phyloP scores from a whole-genome alignment of 92 coral and sea anemone species.

The Phenganax stokvisi region DNA sequence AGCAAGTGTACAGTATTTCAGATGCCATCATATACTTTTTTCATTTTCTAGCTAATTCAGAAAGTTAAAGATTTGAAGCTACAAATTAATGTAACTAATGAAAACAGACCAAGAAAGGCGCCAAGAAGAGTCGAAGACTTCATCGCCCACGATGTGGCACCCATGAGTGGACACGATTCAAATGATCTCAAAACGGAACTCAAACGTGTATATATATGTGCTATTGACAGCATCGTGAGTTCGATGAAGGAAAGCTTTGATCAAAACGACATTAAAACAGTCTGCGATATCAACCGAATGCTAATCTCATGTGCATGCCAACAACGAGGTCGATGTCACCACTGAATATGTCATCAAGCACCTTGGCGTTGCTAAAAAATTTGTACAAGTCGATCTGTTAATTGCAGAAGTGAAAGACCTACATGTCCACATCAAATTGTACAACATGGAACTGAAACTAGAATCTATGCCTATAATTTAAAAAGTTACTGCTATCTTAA shows the following conservation, averaged over 20 bases:
- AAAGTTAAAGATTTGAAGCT: conserved; percentile 23
- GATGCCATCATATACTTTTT: neutral
- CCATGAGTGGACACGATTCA: conserved; percentile 13
- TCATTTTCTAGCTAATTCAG: conserved; percentile 19
- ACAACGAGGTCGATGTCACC: conserved; percentile 31
- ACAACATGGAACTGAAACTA: conserved; percentile 12
- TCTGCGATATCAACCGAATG: conserved; percentile 20
- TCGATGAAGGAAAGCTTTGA: conserved; percentile 31
- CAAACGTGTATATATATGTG: conserved; percentile 6
- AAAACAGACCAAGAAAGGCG: conserved; percentile 22
- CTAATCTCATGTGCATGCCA: conserved; percentile 16
- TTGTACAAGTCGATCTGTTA: conserved; percentile 10
- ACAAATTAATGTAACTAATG: neutral
- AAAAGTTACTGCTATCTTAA: conserved; percentile 15
- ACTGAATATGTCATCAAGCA: conserved; percentile 6
- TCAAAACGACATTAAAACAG: conserved; percentile 25
- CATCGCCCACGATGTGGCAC: conserved; percentile 20
- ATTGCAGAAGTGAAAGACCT: conserved; percentile 16
- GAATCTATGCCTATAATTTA: conserved; percentile 20
- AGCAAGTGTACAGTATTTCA: neutral
- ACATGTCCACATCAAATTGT: conserved; percentile 21
- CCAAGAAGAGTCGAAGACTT: neutral
- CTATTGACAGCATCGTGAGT: conserved; percentile 27
- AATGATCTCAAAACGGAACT: conserved; percentile 3
- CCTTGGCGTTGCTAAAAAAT: conserved; percentile 15